Percentiles rank a stretch among this genome's conserved stretches.
Conservation (phyloP, 35 echinoderm and acorn worm genomes). For the Diadema setosum region DNA sequence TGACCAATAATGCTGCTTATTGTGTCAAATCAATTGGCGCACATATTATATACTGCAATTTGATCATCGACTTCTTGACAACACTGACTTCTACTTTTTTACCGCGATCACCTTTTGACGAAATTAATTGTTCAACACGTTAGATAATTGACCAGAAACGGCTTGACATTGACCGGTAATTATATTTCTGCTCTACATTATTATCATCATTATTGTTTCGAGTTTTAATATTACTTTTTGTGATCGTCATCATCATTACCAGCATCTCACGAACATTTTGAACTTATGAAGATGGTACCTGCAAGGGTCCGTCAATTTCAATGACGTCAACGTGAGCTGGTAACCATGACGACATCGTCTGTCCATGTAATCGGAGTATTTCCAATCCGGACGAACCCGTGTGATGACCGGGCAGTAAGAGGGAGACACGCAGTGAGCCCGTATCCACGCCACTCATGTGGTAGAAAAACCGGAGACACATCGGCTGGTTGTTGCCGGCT, state of each 20-base stretch:
- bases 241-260: no score
- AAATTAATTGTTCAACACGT: no score
- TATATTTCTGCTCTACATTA: neutral
- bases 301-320: neutral
- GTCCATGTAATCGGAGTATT: neutral
- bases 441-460: conserved; percentile 76
- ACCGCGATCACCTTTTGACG: no score
- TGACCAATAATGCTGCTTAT: no score
- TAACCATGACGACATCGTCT: neutral
- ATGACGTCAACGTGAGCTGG: conserved; percentile 14
- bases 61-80: no score
- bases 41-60: no score
- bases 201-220: neutral
- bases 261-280: no score
- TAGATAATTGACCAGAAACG: no score
- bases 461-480: conserved; percentile 81
- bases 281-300: no score
- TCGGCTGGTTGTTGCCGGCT: neutral
- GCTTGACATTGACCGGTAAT: neutral
- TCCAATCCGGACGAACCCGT: neutral
- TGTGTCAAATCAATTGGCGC: no score
- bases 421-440: conserved; percentile 7
- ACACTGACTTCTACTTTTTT: no score
- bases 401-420: neutral
- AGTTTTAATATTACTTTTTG: no score